Percentiles rank a stretch among this genome's conserved stretches.
phyloP scores from a whole-genome alignment of 1,140 invertebrate genomes.

The Schmidtea mediterranea region DNA sequence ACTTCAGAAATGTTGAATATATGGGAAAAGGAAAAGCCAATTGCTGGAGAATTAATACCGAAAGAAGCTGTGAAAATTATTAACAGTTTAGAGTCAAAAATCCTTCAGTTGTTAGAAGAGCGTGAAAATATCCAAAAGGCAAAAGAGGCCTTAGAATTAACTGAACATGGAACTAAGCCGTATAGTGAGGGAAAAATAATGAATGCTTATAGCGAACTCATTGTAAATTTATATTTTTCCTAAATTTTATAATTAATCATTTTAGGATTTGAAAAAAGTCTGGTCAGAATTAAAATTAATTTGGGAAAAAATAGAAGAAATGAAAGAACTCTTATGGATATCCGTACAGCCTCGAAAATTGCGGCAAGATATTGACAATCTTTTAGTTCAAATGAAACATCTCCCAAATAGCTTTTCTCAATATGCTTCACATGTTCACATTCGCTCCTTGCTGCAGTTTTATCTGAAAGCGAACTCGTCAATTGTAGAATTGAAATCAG shows the following conservation, averaged over 20 bases:
- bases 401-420: conserved; percentile 72
- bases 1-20: conserved; percentile 69
- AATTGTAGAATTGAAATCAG: conserved; percentile 86
- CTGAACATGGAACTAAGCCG: conserved; percentile 36
- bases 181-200: conserved; percentile 57
- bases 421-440: conserved; percentile 89
- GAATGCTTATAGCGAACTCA: conserved; percentile 77
- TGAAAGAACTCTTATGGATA: conserved; percentile 86
- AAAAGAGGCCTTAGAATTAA: conserved; percentile 83
- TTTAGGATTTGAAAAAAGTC: conserved; percentile 29
- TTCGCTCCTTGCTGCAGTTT: conserved; percentile 67
- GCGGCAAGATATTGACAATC: conserved; percentile 60
- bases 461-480: conserved; percentile 92
- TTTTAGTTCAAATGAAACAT: conserved; percentile 74
- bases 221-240: conserved; percentile 31
- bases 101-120: conserved; percentile 73
- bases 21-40: conserved; percentile 88
- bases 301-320: conserved; percentile 87
- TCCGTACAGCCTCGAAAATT: conserved; percentile 87
- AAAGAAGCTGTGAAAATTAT: conserved; percentile 67
- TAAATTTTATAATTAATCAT: conserved; percentile 5
- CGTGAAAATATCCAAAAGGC: conserved; percentile 86
- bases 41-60: conserved; percentile 49
- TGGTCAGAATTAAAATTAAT: conserved; percentile 81
- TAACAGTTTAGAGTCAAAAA: conserved; percentile 72